Percentiles rank a stretch among this genome's conserved stretches.
Conservation (phyloP, 2,888 invertebrate genomes). For the Rhorus exstirpatorius region DNA sequence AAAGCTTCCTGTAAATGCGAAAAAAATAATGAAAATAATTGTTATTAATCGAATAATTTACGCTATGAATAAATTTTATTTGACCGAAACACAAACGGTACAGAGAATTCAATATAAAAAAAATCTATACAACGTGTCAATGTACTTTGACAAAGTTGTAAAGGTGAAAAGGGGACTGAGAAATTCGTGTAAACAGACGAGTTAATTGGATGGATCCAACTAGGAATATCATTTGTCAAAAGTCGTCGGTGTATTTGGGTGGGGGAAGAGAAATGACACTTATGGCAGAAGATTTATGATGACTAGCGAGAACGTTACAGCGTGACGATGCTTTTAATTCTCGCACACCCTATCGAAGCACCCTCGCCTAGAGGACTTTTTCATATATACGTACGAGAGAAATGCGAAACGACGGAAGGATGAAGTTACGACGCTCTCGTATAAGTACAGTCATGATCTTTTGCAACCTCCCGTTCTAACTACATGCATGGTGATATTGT, state of each 20-base stretch:
- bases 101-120: too few relatives aligned
- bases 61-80: too few relatives aligned
- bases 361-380: slow-evolving; percentile 14
- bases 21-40: too few relatives aligned
- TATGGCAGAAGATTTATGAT: slow-evolving; percentile 26
- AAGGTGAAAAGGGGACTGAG: background rate
- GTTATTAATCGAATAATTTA: too few relatives aligned
- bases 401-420: slow-evolving; percentile 38
- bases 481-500: slow-evolving; percentile 28
- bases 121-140: too few relatives aligned
- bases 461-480: slow-evolving; percentile 23
- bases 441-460: slow-evolving; percentile 31
- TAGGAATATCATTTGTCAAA: slow-evolving; percentile 21
- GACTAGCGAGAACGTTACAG: slow-evolving; percentile 1
- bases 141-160: background rate
- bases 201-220: too few relatives aligned
- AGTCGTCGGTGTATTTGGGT: slow-evolving; percentile 20
- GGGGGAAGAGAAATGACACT: background rate
- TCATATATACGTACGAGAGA: slow-evolving; percentile 1
- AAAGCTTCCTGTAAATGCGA: too few relatives aligned
- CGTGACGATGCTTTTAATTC: slow-evolving; percentile 52
- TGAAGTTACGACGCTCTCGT: slow-evolving; percentile 16
- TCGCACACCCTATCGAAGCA: slow-evolving; percentile 29
- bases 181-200: too few relatives aligned
- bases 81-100: too few relatives aligned